Evolutionary conservation across 2,113 vertebrate genomes (phyloP).

Genomic region (Pseudorhombus dupliciocellatus): DNA sequence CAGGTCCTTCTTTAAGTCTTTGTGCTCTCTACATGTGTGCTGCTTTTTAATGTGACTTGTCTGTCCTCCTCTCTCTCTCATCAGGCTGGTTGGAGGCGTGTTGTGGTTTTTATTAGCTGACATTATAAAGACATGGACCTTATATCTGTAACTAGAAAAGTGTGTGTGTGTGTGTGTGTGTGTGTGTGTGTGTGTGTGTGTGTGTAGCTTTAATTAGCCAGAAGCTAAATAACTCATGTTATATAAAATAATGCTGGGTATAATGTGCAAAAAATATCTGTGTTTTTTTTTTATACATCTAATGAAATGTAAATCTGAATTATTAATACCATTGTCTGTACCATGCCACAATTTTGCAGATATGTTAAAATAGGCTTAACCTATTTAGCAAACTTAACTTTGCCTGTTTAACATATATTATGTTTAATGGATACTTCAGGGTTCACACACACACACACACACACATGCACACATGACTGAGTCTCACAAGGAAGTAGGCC

Average conservation of each 20-base stretch:
- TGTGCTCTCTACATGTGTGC: constrained; percentile 40
- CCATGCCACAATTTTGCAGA: too few species aligned
- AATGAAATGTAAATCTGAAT: too few species aligned
- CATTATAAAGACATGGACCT: constrained; percentile 48
- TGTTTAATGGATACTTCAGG: background rate
- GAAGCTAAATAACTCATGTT: constrained; percentile 17
- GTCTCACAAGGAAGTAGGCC: constrained; percentile 60
- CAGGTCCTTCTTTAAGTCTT: constrained; percentile 42
- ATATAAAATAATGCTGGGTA: background rate
- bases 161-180: constrained; percentile 1
- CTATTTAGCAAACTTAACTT: too few species aligned
- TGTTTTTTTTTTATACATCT: background rate
- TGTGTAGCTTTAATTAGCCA: constrained; percentile 21
- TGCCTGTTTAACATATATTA: too few species aligned
- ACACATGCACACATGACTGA: constrained; percentile 8
- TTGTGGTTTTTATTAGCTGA: constrained; percentile 59
- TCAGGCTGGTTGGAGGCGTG: constrained; percentile 49
- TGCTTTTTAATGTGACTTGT: constrained; percentile 42
- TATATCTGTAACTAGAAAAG: constrained; percentile 3
- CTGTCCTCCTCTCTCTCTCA: constrained; percentile 13
- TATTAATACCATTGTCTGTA: too few species aligned
- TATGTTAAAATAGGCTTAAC: too few species aligned
- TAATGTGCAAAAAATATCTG: background rate
- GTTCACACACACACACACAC: background rate
- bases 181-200: too few species aligned